Evolutionary conservation across 1,140 invertebrate species (phyloP).

Genomic region (Drosophila repletoides): DNA sequence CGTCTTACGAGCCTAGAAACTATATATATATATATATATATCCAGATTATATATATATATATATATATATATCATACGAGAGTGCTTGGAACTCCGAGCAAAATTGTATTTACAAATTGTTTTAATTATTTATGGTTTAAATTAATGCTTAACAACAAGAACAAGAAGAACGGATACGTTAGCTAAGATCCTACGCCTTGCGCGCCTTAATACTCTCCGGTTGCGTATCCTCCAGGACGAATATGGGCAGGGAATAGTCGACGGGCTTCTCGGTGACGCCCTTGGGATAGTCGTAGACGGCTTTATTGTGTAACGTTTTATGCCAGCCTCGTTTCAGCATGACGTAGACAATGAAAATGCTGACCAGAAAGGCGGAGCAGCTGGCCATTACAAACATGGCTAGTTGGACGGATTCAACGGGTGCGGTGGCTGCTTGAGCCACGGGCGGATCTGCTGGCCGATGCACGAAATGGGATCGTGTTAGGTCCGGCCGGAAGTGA

Average conservation of each 20-base stretch:
- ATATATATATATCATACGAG: conserved; percentile 24
- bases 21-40: conserved; percentile 35
- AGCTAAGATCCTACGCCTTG: conserved; percentile 52
- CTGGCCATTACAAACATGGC: conserved; percentile 80
- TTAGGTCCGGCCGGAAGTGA: conserved; percentile 68
- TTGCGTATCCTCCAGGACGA: conserved; percentile 65
- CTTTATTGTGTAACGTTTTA: conserved; percentile 47
- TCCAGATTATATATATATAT: conserved; percentile 21
- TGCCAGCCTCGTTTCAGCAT: conserved; percentile 74
- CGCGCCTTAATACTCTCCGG: conserved; percentile 50
- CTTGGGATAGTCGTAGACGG: conserved; percentile 40
- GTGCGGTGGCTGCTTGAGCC: conserved; percentile 60
- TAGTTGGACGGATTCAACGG: conserved; percentile 72
- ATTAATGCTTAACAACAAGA: conserved; percentile 41
- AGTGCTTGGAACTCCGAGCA: conserved; percentile 7
- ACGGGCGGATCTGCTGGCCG: conserved; percentile 44
- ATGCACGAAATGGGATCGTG: conserved; percentile 75
- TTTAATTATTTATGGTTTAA: no score
- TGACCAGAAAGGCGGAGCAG: conserved; percentile 79
- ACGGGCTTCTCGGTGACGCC: conserved; percentile 53
- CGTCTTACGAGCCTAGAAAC: conserved; percentile 59
- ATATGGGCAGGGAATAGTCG: conserved; percentile 77
- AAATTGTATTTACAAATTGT: conserved; percentile 69
- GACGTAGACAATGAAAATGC: conserved; percentile 77
- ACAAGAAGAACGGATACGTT: neutral